These are phyloP conservation scores for Drosophila sechellia DNA, from an alignment of 1,140 invertebrate genomes.

Conservation along the genomic window DNA sequence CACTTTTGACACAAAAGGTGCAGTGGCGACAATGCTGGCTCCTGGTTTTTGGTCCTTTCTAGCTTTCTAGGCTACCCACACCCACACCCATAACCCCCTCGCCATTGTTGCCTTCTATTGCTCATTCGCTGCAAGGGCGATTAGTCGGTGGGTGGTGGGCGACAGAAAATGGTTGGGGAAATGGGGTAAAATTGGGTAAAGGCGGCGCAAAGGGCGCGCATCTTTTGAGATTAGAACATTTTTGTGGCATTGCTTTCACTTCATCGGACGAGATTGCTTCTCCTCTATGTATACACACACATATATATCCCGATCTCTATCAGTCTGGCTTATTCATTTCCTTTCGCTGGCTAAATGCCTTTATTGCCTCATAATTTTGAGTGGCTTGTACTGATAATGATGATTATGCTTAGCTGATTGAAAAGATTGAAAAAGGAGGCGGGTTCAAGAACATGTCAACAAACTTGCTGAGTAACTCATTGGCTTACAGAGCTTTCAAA, in stretches of 20 bases:
- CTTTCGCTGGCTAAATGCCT: conserved; percentile 36
- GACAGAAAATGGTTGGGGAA: no score
- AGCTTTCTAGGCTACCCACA: neutral
- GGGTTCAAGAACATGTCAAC: conserved; percentile 1
- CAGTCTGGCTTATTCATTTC: conserved; percentile 4
- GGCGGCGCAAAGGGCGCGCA: conserved; percentile 5
- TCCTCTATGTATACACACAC: neutral
- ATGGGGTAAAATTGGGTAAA: neutral
- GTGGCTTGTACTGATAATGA: conserved; percentile 53
- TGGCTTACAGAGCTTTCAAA: neutral
- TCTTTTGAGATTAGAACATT: conserved; percentile 69
- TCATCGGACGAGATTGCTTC: conserved; percentile 60
- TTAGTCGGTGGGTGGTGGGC: conserved; percentile 46
- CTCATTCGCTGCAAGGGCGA: conserved; percentile 77
- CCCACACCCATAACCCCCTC: neutral
- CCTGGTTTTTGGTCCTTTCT: conserved; percentile 15
- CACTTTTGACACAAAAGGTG: conserved; percentile 82
- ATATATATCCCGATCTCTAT: conserved; percentile 4
- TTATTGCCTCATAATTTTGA: conserved; percentile 64
- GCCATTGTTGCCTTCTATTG: conserved; percentile 65
- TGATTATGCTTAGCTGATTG: conserved; percentile 37
- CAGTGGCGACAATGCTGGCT: conserved; percentile 64
- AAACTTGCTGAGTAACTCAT: neutral
- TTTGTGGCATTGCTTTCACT: conserved; percentile 74
- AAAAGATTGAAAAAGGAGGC: conserved; percentile 14